Percentiles rank a stretch among this genome's conserved stretches.
phyloP scores from a whole-genome alignment of 2,113 vertebrate genomes.

The Periophthalmus modestus region DNA sequence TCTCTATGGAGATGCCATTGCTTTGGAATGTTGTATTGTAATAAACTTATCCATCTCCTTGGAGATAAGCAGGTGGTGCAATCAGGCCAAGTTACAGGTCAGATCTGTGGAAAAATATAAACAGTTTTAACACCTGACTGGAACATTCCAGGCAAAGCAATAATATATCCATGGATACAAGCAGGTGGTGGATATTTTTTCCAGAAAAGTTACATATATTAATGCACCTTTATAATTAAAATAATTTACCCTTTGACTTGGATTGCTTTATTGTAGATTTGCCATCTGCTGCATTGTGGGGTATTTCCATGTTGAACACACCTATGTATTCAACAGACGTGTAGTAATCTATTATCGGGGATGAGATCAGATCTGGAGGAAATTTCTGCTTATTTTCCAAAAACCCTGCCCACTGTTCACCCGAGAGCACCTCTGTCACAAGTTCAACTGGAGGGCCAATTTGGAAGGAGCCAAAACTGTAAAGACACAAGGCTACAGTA shows the following conservation, averaged over 20 bases:
- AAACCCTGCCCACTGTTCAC: slow-evolving; percentile 1
- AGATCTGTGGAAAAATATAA: no score
- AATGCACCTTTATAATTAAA: background rate
- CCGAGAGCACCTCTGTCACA: background rate
- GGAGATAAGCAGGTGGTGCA: no score
- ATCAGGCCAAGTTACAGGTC: no score
- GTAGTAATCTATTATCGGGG: background rate
- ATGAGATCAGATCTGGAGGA: background rate
- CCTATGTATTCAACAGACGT: background rate
- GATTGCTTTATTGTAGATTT: background rate
- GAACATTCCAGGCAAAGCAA: no score
- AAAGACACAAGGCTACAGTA: background rate
- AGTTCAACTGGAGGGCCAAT: background rate
- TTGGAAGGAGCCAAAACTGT: background rate
- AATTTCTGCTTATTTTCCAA: background rate
- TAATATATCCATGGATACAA: no score
- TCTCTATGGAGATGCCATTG: background rate
- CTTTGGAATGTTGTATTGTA: no score
- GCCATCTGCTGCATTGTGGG: background rate
- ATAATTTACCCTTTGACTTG: background rate
- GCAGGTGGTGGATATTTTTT: no score
- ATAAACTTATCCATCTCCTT: no score
- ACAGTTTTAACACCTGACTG: no score
- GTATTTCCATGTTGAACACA: background rate
- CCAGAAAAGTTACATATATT: no score